phyloP scores from a whole-genome alignment of 1,140 invertebrate species.

The Neotoxoptera formosana region DNA sequence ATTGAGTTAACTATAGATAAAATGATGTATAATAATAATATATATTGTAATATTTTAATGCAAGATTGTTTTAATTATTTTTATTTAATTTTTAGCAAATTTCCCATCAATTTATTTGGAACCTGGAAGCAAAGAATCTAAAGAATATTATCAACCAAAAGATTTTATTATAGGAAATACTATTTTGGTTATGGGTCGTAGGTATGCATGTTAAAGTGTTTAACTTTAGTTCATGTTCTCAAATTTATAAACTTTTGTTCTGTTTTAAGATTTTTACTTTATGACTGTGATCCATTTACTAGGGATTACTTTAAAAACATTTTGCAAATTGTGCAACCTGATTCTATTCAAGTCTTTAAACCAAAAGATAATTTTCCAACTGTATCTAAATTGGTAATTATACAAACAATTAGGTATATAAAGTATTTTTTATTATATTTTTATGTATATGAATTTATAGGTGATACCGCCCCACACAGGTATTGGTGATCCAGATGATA shows the following conservation, averaged over 20 bases:
- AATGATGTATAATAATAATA: neutral
- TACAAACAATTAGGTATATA: neutral
- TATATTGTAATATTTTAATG: too few relatives aligned
- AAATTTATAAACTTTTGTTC: neutral
- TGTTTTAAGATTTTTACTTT: conserved; percentile 72
- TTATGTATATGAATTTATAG: conserved; percentile 60
- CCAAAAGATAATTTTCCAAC: conserved; percentile 50
- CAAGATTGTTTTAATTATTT: neutral
- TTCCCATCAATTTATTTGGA: conserved; percentile 35
- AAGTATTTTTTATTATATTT: neutral
- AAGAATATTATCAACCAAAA: conserved; percentile 76
- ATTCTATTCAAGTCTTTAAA: conserved; percentile 53
- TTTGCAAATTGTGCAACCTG: conserved; percentile 61
- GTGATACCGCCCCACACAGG: conserved; percentile 72
- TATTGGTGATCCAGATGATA: conserved; percentile 78
- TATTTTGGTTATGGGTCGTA: conserved; percentile 72
- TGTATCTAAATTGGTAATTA: conserved; percentile 14
- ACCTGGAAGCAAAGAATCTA: conserved; percentile 56
- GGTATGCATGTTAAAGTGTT: conserved; percentile 60
- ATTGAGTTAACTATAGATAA: neutral
- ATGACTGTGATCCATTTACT: conserved; percentile 82
- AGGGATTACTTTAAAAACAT: conserved; percentile 72
- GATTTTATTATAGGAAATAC: conserved; percentile 80
- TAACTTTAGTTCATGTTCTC: neutral
- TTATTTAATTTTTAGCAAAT: conserved; percentile 37